phyloP scores from a whole-genome alignment of 2,113 vertebrate species.

The Etia nguti region DNA sequence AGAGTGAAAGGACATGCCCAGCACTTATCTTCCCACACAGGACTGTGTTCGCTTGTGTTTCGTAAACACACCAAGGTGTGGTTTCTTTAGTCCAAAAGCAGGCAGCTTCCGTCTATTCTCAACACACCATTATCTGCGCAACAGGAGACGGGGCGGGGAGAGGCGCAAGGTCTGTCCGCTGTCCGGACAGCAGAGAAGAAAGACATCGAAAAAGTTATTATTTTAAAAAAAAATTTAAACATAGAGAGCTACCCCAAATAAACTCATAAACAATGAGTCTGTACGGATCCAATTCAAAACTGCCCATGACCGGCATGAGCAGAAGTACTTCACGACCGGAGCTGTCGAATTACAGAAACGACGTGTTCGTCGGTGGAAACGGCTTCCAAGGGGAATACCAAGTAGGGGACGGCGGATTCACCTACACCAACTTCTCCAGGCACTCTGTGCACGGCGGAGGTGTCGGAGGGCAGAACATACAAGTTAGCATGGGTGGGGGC shows the following conservation, averaged over 20 bases:
- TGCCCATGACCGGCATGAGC: not conserved
- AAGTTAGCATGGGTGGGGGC: not conserved
- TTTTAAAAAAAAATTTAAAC: not conserved
- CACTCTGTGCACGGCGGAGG: slow-evolving; percentile 47
- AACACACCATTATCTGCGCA: slow-evolving; percentile 53
- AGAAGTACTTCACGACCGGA: slow-evolving; percentile 62
- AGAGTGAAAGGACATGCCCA: not conserved
- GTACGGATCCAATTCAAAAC: slow-evolving; percentile 38
- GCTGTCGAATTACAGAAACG: slow-evolving; percentile 36
- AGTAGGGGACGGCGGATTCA: not conserved
- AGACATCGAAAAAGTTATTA: not conserved
- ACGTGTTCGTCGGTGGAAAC: slow-evolving; percentile 43
- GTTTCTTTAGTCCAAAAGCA: slow-evolving; percentile 44
- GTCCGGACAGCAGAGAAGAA: not conserved
- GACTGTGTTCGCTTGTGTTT: slow-evolving; percentile 6
- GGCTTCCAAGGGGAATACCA: slow-evolving; percentile 23
- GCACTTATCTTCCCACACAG: not conserved
- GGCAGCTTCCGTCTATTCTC: slow-evolving; percentile 60
- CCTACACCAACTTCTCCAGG: slow-evolving; percentile 17
- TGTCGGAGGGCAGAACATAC: not conserved
- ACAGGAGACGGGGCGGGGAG: slow-evolving; percentile 39
- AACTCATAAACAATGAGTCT: slow-evolving; percentile 45
- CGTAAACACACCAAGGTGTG: slow-evolving; percentile 64
- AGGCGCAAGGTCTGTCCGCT: not conserved
- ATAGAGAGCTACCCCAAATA: not conserved